A percentile compares a stretch with the other conserved stretches of the same genome.
Conservation (phyloP, 2,797 vertebrate genomes). For the Siniperca obscura region DNA sequence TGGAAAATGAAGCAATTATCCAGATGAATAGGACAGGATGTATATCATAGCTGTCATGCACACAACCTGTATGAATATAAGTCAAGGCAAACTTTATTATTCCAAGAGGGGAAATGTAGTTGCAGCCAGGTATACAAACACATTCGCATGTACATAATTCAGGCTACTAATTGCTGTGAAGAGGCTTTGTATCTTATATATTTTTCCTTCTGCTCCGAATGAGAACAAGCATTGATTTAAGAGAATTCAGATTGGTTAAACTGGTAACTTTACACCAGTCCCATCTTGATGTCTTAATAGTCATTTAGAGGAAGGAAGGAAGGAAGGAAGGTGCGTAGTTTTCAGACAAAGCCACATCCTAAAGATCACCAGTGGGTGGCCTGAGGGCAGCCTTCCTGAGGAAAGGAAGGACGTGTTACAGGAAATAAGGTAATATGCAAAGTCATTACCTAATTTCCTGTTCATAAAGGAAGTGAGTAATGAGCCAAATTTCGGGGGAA, state of each 20-base stretch:
- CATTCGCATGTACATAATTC: too few species aligned
- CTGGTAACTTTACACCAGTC: constrained; percentile 8
- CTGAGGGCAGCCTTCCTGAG: constrained; percentile 29
- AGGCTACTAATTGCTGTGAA: too few species aligned
- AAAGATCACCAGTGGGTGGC: constrained; percentile 54
- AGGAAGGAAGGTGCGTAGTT: constrained; percentile 29
- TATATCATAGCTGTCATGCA: constrained; percentile 40
- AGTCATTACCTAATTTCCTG: constrained; percentile 67
- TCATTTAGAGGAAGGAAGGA: constrained; percentile 26
- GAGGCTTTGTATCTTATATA: neutral
- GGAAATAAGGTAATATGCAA: constrained; percentile 65
- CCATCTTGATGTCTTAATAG: neutral
- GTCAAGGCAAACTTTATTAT: too few species aligned
- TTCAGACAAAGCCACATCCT: constrained; percentile 63
- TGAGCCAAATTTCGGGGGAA: neutral
- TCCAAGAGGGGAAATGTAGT: too few species aligned
- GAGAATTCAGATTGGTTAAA: neutral
- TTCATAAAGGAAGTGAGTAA: constrained; percentile 37
- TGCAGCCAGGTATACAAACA: too few species aligned
- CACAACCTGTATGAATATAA: constrained; percentile 47
- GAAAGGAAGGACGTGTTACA: constrained; percentile 55
- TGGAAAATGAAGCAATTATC: constrained; percentile 59
- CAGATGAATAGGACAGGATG: constrained; percentile 47
- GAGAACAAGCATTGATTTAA: neutral
- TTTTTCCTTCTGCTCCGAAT: neutral